Conservation (phyloP, 1,140 invertebrate genomes). For the Elysia chlorotica region DNA sequence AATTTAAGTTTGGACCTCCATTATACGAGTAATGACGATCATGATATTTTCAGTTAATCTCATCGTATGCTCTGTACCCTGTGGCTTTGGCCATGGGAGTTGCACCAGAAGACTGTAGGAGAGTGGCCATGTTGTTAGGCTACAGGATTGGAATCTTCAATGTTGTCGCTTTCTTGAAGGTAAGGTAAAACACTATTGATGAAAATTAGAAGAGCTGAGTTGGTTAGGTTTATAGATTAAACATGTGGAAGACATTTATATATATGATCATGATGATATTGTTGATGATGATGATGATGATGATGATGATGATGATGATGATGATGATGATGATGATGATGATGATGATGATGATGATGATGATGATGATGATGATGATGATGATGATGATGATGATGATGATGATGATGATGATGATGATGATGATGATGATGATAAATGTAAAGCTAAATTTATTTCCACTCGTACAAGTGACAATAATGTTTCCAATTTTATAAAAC, state of each 20-base stretch:
- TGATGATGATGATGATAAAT: neutral
- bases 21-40: neutral
- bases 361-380: too few species aligned
- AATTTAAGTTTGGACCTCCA: too few species aligned
- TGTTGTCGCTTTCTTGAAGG: constrained; percentile 49
- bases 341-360: too few species aligned
- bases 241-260: neutral
- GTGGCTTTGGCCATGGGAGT: constrained; percentile 55
- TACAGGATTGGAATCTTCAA: constrained; percentile 57
- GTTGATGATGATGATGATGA: neutral
- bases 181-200: neutral
- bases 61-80: constrained; percentile 56
- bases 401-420: neutral
- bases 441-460: neutral
- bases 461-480: neutral
- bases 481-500: neutral
- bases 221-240: neutral
- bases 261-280: neutral
- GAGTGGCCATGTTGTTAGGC: constrained; percentile 53
- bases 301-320: neutral
- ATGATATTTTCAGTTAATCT: constrained; percentile 45
- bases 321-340: too few species aligned
- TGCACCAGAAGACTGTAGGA: constrained; percentile 42
- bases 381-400: neutral
- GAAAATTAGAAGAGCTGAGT: neutral